Evolutionary conservation across 2,797 vertebrate genomes (phyloP).

Genomic region (Phoxinus dragarum): DNA sequence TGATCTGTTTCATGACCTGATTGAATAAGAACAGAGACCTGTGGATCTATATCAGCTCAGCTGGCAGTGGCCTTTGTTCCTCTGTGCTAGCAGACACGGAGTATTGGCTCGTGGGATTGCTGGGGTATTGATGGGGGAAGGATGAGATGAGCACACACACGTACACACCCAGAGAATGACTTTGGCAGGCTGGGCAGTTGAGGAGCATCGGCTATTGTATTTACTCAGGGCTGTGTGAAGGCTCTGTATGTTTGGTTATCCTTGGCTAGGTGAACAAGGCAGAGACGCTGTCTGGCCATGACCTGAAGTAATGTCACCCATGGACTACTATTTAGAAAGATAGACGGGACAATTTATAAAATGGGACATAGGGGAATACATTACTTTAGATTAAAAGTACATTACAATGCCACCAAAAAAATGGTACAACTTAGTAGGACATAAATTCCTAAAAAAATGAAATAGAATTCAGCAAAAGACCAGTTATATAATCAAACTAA

Average conservation of each 20-base stretch:
- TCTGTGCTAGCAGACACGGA: conserved; percentile 68
- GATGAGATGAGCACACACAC: conserved; percentile 61
- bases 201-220: conserved; percentile 50
- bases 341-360: neutral
- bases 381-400: neutral
- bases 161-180: conserved; percentile 30
- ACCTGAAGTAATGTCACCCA: conserved; percentile 25
- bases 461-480: neutral
- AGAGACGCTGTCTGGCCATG: conserved; percentile 37
- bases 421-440: neutral
- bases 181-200: conserved; percentile 30
- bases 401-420: neutral
- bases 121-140: conserved; percentile 65
- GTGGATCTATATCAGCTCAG: conserved; percentile 76
- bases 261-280: conserved; percentile 47
- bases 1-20: conserved; percentile 70
- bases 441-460: neutral
- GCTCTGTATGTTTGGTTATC: conserved; percentile 52
- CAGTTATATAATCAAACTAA: neutral
- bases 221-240: conserved; percentile 59
- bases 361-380: neutral
- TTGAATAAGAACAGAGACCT: conserved; percentile 73
- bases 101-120: conserved; percentile 63
- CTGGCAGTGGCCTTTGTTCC: conserved; percentile 76
- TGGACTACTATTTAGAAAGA: neutral